Percentiles rank a stretch among this genome's conserved stretches.
These are phyloP conservation scores for Ailurus styani DNA, from an alignment of 2,113 vertebrate species.

Conservation along the genomic window DNA sequence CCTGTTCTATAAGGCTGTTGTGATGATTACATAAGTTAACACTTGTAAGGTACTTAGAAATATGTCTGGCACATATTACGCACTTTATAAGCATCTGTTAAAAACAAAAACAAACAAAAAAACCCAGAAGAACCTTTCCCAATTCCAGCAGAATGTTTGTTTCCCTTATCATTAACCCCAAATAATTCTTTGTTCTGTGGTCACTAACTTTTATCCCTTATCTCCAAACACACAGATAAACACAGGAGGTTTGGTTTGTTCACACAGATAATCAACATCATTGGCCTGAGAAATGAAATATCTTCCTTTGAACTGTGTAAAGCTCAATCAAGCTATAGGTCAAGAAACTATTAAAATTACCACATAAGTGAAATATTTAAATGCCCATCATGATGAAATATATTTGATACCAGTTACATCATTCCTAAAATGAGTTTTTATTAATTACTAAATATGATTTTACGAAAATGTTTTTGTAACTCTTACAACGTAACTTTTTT, in stretches of 20 bases:
- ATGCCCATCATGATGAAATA: not conserved
- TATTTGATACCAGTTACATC: not conserved
- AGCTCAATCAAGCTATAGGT: not conserved
- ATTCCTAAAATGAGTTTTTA: not conserved
- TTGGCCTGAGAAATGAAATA: conserved; percentile 6
- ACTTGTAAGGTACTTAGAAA: not conserved
- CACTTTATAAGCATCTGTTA: not conserved
- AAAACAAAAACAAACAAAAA: not conserved
- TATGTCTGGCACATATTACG: not conserved
- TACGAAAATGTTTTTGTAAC: not conserved
- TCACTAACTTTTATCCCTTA: not conserved
- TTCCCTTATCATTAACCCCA: not conserved
- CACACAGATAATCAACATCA: not conserved
- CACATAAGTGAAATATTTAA: not conserved
- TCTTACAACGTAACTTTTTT: not conserved
- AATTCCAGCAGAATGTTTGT: not conserved
- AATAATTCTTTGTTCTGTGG: not conserved
- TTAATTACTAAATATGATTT: not conserved
- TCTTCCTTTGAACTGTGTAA: not conserved
- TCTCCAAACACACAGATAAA: not conserved
- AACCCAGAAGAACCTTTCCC: not conserved
- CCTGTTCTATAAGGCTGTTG: not conserved
- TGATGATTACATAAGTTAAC: not conserved
- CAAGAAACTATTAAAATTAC: not conserved
- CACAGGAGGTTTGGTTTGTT: not conserved